A percentile compares a stretch with the other conserved stretches of the same genome.
phyloP scores from a whole-genome alignment of 2,113 vertebrate genomes.

The Myrmecobius fasciatus region DNA sequence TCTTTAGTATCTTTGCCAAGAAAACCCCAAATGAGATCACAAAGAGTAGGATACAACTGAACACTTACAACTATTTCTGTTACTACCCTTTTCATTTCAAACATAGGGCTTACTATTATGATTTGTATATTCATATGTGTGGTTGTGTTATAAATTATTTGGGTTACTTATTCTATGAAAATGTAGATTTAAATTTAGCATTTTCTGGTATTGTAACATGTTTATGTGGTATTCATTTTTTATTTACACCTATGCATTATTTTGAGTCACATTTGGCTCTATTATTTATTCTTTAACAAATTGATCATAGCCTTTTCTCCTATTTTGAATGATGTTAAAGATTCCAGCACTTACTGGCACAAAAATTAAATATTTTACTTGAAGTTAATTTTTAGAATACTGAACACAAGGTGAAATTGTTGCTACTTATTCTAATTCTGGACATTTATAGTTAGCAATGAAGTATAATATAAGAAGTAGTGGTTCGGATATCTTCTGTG shows the following conservation, averaged over 20 bases:
- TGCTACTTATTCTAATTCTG: constrained; percentile 21
- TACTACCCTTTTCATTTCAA: not conserved
- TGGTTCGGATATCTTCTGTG: not conserved
- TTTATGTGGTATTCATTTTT: not conserved
- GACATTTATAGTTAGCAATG: not conserved
- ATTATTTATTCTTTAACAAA: constrained; percentile 73
- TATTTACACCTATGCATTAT: not conserved
- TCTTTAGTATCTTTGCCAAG: not conserved
- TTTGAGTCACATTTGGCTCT: constrained; percentile 50
- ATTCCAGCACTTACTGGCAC: constrained; percentile 71
- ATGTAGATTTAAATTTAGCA: constrained; percentile 78
- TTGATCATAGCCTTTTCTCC: constrained; percentile 78
- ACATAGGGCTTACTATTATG: not conserved
- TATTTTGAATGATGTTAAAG: constrained; percentile 71
- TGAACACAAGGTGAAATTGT: constrained; percentile 44
- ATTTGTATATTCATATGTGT: not conserved
- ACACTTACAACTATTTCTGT: not conserved
- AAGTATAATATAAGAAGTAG: constrained; percentile 1
- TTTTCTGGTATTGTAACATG: constrained; percentile 76
- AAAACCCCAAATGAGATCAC: not conserved
- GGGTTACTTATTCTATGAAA: not conserved
- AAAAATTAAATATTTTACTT: constrained; percentile 76
- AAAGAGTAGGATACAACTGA: not conserved
- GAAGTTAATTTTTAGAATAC: constrained; percentile 73
- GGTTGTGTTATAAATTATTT: not conserved